Percentiles rank a stretch among this genome's conserved stretches.
These are phyloP conservation scores for Kryptolebias marmoratus DNA, from an alignment of 2,113 vertebrate species.

Conservation along the genomic window DNA sequence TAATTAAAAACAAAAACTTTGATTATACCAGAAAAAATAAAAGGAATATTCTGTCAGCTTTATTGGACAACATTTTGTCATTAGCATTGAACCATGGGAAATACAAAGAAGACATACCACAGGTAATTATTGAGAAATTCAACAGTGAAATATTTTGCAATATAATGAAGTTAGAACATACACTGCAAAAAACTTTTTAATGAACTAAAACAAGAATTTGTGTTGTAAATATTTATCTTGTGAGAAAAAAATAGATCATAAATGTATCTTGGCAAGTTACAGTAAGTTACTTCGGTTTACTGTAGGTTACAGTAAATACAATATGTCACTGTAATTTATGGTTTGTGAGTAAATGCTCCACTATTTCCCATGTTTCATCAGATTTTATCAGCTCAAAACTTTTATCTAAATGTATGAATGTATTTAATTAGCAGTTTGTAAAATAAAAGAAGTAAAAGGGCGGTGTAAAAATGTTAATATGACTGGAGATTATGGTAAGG, in stretches of 20 bases:
- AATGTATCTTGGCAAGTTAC: too few species aligned
- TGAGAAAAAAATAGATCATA: too few species aligned
- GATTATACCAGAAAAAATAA: not conserved
- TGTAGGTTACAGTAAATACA: too few species aligned
- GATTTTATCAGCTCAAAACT: constrained; percentile 39
- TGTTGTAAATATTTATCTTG: not conserved
- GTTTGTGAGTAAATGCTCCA: not conserved
- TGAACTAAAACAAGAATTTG: not conserved
- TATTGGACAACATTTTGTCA: constrained; percentile 57
- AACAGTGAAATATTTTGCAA: not conserved
- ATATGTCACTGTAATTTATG: not conserved
- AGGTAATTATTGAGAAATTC: constrained; percentile 55
- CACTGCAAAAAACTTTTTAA: not conserved
- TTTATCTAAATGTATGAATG: not conserved
- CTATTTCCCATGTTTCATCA: not conserved
- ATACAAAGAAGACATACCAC: constrained; percentile 65
- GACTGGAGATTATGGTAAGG: too few species aligned
- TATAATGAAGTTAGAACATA: not conserved
- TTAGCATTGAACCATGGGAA: constrained; percentile 48
- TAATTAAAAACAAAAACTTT: constrained; percentile 2
- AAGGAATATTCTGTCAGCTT: constrained; percentile 25
- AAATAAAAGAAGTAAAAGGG: too few species aligned
- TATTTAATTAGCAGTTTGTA: too few species aligned
- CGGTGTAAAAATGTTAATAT: too few species aligned
- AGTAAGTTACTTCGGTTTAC: too few species aligned